These are phyloP conservation scores for Hirtodrosophila alboralis DNA, from an alignment of 2,888 invertebrate genomes.

Conservation along the genomic window DNA sequence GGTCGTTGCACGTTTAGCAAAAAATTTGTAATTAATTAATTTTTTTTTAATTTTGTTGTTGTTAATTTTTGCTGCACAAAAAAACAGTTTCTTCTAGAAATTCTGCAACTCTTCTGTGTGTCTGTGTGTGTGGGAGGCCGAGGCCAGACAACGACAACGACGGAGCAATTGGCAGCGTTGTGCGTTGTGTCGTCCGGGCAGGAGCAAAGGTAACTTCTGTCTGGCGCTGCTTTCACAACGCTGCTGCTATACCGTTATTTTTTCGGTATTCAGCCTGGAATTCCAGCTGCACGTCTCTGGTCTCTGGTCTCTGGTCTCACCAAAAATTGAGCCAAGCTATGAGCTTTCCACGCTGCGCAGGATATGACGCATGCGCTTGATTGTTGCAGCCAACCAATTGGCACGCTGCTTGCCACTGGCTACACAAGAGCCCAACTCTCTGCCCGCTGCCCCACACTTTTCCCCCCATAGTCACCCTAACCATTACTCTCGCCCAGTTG, in stretches of 20 bases:
- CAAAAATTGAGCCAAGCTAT: constrained; percentile 1
- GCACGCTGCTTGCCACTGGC: constrained; percentile 32
- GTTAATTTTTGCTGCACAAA: constrained; percentile 14
- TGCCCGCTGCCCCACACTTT: constrained; percentile 41
- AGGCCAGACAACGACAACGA: constrained; percentile 76
- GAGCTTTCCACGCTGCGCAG: constrained; percentile 64
- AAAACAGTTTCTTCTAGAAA: constrained; percentile 12
- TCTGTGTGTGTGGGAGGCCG: constrained; percentile 59
- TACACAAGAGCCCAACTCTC: constrained; percentile 23
- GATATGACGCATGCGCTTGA: constrained; percentile 67
- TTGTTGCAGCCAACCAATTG: constrained; percentile 61
- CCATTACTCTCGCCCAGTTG: constrained; percentile 75
- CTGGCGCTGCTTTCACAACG: constrained; percentile 73
- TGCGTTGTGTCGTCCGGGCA: constrained; percentile 84
- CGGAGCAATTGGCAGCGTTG: constrained; percentile 75
- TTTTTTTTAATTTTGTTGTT: constrained; percentile 7
- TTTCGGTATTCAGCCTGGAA: constrained; percentile 78
- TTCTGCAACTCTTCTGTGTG: constrained; percentile 22
- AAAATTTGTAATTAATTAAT: constrained; percentile 9
- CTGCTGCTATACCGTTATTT: constrained; percentile 68
- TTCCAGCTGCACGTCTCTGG: constrained; percentile 46
- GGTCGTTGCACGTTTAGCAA: constrained; percentile 14
- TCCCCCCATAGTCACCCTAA: no score
- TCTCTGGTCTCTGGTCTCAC: not conserved
- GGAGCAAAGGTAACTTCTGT: constrained; percentile 85